Evolutionary conservation across 2,888 invertebrate species (phyloP), one percentile per base, ranked within the genome.

Genomic region (Acrocyrtus sp.): DNA sequence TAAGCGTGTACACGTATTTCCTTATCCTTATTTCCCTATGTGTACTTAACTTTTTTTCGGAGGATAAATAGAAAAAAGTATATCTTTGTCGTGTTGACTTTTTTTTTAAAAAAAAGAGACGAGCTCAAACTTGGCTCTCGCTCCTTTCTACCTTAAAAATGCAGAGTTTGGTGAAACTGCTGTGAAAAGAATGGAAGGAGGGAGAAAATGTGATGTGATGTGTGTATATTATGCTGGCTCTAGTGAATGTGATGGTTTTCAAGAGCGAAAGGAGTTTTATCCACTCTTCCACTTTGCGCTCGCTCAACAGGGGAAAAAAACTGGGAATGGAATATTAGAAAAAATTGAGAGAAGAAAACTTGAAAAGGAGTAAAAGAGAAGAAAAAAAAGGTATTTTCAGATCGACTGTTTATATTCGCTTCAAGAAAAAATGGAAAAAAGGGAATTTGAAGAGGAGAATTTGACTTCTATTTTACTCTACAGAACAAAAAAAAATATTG

Each of bases 351-450:
- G 24, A 48, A 21, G 17, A 5, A 51, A 27, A 53, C 22, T 21
- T 29, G 17, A 8, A 34, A 26, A 27, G 8, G 22, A 22, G 50
- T 48, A 19, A 58, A 45, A 19, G 27, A 47, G n/a, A 21, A 26
- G 41, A 21, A 24, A 53, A 21, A 3, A 26, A 27, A n/a, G n/a
- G n/a, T n/a, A n/a, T n/a, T n/a, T n/a, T n/a, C n/a, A n/a, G n/a
- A n/a, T n/a, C n/a, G n/a, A n/a, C n/a, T n/a, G n/a, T n/a, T n/a
- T n/a, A n/a, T n/a, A n/a, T 53, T 39, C 34, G 27, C 22, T 21
- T 60, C 6, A 34, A n/a, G n/a, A 29, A 29, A 54, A 80, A 82
- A 72, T 41, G 58, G 48, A 53, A n/a, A 41, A 51, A 51, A 19
- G 43, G 51, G 29, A 26, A 61, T 26, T 21, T 24, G 56, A 47